Evolutionary conservation across 2,797 vertebrate species (phyloP).

Genomic region (Alauda arvensis): DNA sequence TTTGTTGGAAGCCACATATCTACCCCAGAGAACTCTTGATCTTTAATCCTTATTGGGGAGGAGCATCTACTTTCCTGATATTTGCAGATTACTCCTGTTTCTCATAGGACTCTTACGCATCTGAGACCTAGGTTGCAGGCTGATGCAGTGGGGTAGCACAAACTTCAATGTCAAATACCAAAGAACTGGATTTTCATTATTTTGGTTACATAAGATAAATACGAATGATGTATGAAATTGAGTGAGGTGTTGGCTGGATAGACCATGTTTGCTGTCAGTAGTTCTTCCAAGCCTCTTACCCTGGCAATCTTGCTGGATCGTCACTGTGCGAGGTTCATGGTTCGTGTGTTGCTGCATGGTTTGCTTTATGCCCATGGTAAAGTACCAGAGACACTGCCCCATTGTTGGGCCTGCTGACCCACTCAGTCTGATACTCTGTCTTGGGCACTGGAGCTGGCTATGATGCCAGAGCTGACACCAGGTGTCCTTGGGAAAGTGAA

Average conservation of each 20-base stretch:
- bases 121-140: not conserved
- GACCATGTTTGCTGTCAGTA: not conserved
- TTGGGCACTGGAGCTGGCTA: not conserved
- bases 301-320: not conserved
- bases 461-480: not conserved
- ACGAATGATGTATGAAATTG: not conserved
- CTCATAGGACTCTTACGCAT: not conserved
- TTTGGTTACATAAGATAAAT: not conserved
- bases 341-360: accelerated
- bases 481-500: not conserved
- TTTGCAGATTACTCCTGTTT: not conserved
- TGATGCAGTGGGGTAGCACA: not conserved
- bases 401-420: not conserved
- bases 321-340: not conserved
- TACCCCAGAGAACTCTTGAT: not conserved
- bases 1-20: not conserved
- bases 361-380: not conserved
- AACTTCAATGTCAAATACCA: not conserved
- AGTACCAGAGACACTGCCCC: not conserved
- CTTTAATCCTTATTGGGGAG: not conserved
- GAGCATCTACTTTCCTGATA: not conserved
- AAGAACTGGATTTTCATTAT: not conserved
- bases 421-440: accelerated
- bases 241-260: not conserved
- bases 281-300: not conserved